Evolutionary conservation across 2,797 vertebrate species (phyloP), one percentile per base, ranked within the genome.

Genomic region (Cossypha dichroa): DNA sequence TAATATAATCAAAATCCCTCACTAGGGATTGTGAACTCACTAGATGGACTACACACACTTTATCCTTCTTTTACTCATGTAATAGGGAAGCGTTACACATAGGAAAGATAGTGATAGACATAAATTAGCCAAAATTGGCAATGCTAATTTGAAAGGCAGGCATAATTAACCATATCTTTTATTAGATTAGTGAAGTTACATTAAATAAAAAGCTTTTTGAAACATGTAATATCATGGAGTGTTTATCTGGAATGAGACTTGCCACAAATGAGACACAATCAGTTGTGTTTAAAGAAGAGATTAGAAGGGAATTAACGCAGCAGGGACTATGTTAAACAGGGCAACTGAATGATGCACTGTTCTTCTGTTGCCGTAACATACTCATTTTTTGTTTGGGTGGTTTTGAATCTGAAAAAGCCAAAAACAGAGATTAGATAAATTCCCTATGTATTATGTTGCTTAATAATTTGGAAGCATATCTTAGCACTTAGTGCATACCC

Each of bases 271-370:
- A 94, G 59, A 83, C 58, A 68, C 36, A 84, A 85, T 49, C 63
- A 89, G 48, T n/a, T 41, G 55, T 73, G 54, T 78, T 85, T 91
- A 73, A 93, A 80, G 48, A 85, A 90, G 28, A 49, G 54, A 84
- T 94, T 88, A 94, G 34, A 88, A 46, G 43, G 29, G 82, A 83
- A 96, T 93, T 93, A 94, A 78, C 73, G 59, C 64, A 95, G 66
- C 62, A 59, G 66, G 43, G 48, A 64, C 85, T 79, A 31, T 13
- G 26, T 45, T 88, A 88, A 95, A 69, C 41, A 91, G 33, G 76
- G 29, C 23, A 83, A 78, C 64, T 31, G 36, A 43, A 89, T 46
- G 41, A 60, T 54, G 31, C 33, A 33, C 56, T 45, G 8, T 48
- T 93, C 43, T 31, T 89, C 70, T 82, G 28, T 51, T 93, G 72